These are phyloP conservation scores for Zele albiditarsus DNA, from an alignment of 2,888 invertebrate species.

Conservation along the genomic window DNA sequence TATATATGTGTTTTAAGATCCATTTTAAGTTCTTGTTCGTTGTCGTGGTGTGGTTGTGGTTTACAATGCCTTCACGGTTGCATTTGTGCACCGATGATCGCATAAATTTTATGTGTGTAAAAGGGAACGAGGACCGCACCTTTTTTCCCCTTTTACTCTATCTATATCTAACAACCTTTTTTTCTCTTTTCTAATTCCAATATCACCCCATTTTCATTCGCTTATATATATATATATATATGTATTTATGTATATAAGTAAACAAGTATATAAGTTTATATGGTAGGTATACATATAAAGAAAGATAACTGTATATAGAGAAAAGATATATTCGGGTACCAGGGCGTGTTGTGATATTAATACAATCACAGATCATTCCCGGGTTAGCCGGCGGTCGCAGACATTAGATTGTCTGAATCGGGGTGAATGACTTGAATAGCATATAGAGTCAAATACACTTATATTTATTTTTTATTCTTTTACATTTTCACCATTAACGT, in stretches of 20 bases:
- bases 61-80: conserved; percentile 44
- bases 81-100: conserved; percentile 62
- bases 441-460: conserved; percentile 52
- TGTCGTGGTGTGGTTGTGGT: conserved; percentile 46
- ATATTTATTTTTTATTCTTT: conserved; percentile 27
- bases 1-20: conserved; percentile 20
- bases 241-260: conserved; percentile 24
- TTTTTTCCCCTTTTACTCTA: conserved; percentile 17
- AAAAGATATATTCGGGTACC: conserved; percentile 62
- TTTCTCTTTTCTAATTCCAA: conserved; percentile 38
- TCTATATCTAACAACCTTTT: conserved; percentile 34
- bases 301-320: conserved; percentile 25
- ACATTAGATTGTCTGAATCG: conserved; percentile 73
- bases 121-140: conserved; percentile 40
- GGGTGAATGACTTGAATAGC: conserved; percentile 73
- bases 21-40: conserved; percentile 44
- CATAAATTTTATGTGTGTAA: conserved; percentile 58
- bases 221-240: neutral
- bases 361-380: conserved; percentile 73
- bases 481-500: neutral
- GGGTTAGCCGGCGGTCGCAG: conserved; percentile 70
- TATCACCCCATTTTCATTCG: neutral
- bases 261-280: conserved; percentile 16
- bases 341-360: conserved; percentile 72
- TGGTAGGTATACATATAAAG: neutral